Evolutionary conservation across 2,888 invertebrate species (phyloP).

Genomic region (Leistus spinibarbis): DNA sequence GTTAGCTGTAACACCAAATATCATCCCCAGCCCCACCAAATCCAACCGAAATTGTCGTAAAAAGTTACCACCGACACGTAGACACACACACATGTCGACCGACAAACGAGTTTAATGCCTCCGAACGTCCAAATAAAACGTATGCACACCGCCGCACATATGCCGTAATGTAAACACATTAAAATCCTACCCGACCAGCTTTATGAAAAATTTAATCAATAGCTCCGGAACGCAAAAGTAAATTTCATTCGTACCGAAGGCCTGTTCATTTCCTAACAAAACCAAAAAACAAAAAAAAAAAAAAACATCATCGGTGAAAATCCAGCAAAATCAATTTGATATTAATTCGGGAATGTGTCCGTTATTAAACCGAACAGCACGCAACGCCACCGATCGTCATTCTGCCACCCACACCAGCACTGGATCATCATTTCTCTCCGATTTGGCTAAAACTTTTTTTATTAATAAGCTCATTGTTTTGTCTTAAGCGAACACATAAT

Average conservation of each 20-base stretch:
- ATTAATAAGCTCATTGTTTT: too few species aligned
- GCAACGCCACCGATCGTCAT: too few species aligned
- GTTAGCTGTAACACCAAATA: constrained; percentile 36
- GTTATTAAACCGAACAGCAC: background rate
- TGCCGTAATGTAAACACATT: constrained; percentile 39
- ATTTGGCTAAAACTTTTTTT: too few species aligned
- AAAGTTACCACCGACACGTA: constrained; percentile 39
- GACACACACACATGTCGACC: constrained; percentile 17
- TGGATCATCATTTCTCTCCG: too few species aligned
- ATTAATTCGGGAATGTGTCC: constrained; percentile 4
- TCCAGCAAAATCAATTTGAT: constrained; percentile 2
- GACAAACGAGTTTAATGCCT: constrained; percentile 41
- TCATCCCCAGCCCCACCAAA: constrained; percentile 39
- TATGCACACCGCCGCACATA: constrained; percentile 29
- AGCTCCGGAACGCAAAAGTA: constrained; percentile 15
- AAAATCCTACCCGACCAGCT: constrained; percentile 25
- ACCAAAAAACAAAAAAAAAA: too few species aligned
- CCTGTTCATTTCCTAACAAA: background rate
- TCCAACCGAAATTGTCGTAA: constrained; percentile 34
- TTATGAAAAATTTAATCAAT: constrained; percentile 38
- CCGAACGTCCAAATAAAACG: constrained; percentile 45
- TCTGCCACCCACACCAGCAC: too few species aligned
- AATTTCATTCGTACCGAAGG: constrained; percentile 16
- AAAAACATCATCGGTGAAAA: background rate
- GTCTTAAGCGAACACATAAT: too few species aligned